Base-by-base conservation (phyloP, 2,113 vertebrate genomes). In the Hipposideros armiger region DNA sequence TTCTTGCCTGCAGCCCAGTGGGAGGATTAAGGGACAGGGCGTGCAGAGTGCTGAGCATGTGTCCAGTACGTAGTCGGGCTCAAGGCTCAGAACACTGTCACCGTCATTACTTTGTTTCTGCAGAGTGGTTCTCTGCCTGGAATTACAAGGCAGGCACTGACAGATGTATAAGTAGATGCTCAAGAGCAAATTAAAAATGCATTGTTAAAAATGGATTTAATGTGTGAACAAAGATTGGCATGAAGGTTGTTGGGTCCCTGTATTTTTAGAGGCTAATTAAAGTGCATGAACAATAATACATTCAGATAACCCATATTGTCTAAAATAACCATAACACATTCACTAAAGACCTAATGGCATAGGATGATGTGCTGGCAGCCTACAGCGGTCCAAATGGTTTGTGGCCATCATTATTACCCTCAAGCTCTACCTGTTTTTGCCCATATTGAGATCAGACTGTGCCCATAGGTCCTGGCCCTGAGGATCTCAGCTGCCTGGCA, bases 231-330 rank as follows among this genome's bases (percentile, higher is more conserved):
- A 90, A 97, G 96, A 96, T 87, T 92, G 95, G 93, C 97, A 95
- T 83, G 92, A 70, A 95, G 93, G 84, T 87, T 87, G 91, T 87
- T 87, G 91, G 83, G 80, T 91, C 80, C 81, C 45, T 92, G 87
- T 96, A 95, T 97, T 96, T 97, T 96, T 94, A 95, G 95, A 96
- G 94, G 90, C 94, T 93, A 74, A 96, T 96, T 95, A 96, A 96
- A 96, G 95, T 95, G 74, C 76, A 74, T 32, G 87, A 95, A 90
- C 87, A 92, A 74, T 87, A 93, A 92, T 96, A 70, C 45, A 90
- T 96, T 73, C 87, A 95, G 88, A 87, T 95, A 96, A 84, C 83
- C 92, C 40, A 8, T 42, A 73, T 82, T 19, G 0, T 69, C 77
- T 82, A 64, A 95, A 91, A 20, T 58, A 90, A 67, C 62, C 42